Base-by-base conservation (phyloP, 2,888 invertebrate species). In the Leptinotarsa juncta region DNA sequence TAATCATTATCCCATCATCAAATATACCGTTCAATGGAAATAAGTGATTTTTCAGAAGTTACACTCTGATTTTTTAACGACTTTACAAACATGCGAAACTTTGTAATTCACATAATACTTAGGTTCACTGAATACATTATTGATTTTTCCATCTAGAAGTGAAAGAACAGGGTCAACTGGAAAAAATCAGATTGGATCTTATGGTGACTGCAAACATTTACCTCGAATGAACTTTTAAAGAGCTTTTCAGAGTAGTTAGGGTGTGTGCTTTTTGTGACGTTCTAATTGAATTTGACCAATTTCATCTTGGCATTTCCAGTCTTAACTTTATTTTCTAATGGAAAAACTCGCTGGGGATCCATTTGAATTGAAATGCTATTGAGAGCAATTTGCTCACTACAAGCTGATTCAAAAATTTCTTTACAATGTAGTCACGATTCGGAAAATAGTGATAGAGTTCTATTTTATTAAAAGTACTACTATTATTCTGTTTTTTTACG, bases 251-350 rank as follows among this genome's bases (percentile, higher is more conserved):
- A 51, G 68, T 68, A 68, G 68, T 68, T 68, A 51, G 16, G 23
- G 53, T 20, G 20, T n/a, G 20, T 2, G 20, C 14, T 67, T 67
- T 67, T 67, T 67, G 50, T 50, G 67, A 49, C 15, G 23, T 65
- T 70, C 48, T 73, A 66, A 73, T 73, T 73, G 10, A 73, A 73
- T 73, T 73, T 50, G 10, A 51, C 49, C 70, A 66, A 55, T 73
- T 73, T 49, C 50, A 18, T 65, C 53, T 18, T 16, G 70, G 60
- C 69, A n/a, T 70, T 69, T 48, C 23, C 73, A 42, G 42, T 42
- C 42, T 42, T 42, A 42, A 53, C 51, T 70, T 65, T 42, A 50
- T 57, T 50, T 70, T 57, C 10, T 32, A 32, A 16, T 10, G 16
- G 26, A 48, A 16, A 26, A 48, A 65, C n/a, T 62, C 50, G 14